Conservation (phyloP, 2,797 vertebrate species). For the Chiroxiphia lanceolata region DNA sequence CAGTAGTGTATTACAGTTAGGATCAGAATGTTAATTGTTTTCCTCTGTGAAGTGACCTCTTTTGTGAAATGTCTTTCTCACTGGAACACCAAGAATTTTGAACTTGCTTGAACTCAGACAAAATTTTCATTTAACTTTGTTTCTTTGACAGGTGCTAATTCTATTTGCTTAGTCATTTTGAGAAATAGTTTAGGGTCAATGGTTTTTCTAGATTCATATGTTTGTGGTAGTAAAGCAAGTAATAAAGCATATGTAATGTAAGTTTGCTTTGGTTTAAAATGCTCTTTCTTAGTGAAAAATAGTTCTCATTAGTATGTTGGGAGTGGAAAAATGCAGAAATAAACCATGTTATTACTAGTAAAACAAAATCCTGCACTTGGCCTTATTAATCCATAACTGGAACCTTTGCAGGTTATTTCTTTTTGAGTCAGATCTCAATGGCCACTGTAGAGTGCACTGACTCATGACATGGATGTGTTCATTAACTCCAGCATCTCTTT, state of each 20-base stretch:
- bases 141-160: neutral
- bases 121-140: neutral
- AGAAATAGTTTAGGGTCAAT: neutral
- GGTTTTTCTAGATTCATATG: neutral
- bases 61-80: neutral
- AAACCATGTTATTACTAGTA: neutral
- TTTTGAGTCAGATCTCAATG: neutral
- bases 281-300: neutral
- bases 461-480: slow-evolving; percentile 1
- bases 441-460: neutral
- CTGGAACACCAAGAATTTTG: neutral
- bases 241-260: neutral
- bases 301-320: neutral
- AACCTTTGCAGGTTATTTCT: neutral
- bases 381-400: neutral
- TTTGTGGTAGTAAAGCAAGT: neutral
- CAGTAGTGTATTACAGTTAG: neutral
- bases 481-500: slow-evolving; percentile 53
- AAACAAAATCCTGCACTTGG: neutral
- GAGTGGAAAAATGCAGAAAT: neutral
- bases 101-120: neutral
- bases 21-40: neutral
- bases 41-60: neutral
- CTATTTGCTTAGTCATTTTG: neutral
- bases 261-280: neutral